Percentiles rank a stretch among this genome's conserved stretches.
phyloP scores from a whole-genome alignment of 2,113 vertebrate genomes.

The Ciconia maguari region DNA sequence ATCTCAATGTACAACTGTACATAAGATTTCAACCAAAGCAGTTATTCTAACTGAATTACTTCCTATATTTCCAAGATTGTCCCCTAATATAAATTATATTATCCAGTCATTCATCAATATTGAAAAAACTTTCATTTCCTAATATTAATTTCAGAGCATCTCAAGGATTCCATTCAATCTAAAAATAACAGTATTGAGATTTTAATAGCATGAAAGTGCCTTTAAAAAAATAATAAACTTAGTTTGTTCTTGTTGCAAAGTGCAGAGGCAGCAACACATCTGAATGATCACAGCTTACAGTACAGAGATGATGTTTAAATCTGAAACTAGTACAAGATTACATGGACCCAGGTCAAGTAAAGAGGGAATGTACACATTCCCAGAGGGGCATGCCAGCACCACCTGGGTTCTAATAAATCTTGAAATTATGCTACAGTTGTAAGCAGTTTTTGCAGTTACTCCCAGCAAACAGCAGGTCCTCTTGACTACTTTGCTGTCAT shows the following conservation, averaged over 20 bases:
- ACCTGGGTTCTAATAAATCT: neutral
- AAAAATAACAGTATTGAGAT: neutral
- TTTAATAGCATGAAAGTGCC: neutral
- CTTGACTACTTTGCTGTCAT: neutral
- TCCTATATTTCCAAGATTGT: neutral
- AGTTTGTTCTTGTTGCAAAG: neutral
- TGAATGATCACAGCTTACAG: neutral
- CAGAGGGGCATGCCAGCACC: neutral
- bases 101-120: neutral
- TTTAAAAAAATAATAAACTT: neutral
- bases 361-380: neutral
- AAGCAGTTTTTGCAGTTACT: neutral
- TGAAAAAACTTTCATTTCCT: neutral
- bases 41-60: neutral
- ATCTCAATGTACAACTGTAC: neutral
- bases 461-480: neutral
- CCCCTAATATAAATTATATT: neutral
- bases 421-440: neutral
- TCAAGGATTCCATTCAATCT: neutral
- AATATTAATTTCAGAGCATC: neutral
- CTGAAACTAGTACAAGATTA: neutral
- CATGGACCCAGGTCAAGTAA: neutral
- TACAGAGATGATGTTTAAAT: neutral
- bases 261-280: neutral
- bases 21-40: neutral